A percentile compares a stretch with the other conserved stretches of the same genome.
Conservation (phyloP, 2,888 invertebrate species). For the Globia sparganii region DNA sequence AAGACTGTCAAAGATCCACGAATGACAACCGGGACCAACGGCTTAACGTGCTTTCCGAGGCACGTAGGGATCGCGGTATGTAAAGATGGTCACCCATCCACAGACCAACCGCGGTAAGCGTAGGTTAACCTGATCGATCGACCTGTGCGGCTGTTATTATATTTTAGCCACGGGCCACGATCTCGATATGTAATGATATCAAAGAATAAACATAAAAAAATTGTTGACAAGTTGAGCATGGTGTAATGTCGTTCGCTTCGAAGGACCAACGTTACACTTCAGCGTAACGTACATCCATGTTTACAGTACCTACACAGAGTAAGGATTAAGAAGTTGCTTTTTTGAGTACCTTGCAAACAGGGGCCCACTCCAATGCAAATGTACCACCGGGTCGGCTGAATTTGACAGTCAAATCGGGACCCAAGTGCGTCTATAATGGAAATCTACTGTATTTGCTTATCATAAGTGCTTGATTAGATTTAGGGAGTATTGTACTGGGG, state of each 20-base stretch:
- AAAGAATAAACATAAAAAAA: not conserved
- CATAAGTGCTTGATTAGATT: slow-evolving; percentile 72
- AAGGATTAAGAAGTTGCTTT: slow-evolving; percentile 80
- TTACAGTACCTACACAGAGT: slow-evolving; percentile 61
- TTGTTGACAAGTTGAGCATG: not conserved
- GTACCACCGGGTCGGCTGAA: slow-evolving; percentile 60
- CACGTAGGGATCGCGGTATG: not conserved
- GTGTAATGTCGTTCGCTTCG: not conserved
- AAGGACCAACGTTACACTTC: slow-evolving; percentile 15
- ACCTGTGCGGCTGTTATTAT: no score
- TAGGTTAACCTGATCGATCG: no score
- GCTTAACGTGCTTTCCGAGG: not conserved
- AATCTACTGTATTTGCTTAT: slow-evolving; percentile 73
- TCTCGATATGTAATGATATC: not conserved
- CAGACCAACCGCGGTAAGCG: no score
- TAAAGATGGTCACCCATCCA: no score
- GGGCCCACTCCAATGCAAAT: slow-evolving; percentile 71
- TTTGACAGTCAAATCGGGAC: slow-evolving; percentile 73
- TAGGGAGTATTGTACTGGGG: slow-evolving; percentile 40
- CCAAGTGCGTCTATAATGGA: slow-evolving; percentile 71
- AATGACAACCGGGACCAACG: not conserved
- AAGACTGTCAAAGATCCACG: not conserved
- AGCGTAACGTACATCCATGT: slow-evolving; percentile 67
- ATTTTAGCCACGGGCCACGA: no score
- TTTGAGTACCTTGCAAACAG: slow-evolving; percentile 76